phyloP scores from a whole-genome alignment of 1,140 invertebrate species.

The Eciton burchellii region DNA sequence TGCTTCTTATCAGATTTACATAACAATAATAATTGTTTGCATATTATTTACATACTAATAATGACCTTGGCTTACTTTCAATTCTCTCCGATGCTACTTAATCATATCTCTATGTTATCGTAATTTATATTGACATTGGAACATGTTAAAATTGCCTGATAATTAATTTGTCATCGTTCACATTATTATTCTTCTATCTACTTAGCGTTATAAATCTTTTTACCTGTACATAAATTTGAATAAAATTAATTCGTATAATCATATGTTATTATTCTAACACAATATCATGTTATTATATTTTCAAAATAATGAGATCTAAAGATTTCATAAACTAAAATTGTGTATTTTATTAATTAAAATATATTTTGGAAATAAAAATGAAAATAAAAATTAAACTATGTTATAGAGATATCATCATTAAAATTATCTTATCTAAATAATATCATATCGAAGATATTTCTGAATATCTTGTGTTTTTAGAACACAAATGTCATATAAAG shows the following conservation, averaged over 20 bases:
- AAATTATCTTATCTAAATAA: no score
- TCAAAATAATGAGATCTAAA: not conserved
- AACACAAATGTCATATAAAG: no score
- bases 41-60: constrained; percentile 37
- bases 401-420: no score
- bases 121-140: constrained; percentile 26
- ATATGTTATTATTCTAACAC: not conserved
- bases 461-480: no score
- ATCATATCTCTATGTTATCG: constrained; percentile 12
- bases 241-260: constrained; percentile 1
- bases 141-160: constrained; percentile 13
- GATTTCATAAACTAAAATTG: not conserved
- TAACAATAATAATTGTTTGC: constrained; percentile 56
- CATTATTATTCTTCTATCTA: constrained; percentile 9
- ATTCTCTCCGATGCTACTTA: constrained; percentile 20
- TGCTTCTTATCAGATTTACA: constrained; percentile 46
- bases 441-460: no score
- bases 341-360: no score
- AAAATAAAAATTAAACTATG: no score
- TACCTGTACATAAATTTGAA: not conserved
- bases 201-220: not conserved
- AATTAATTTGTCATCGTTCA: constrained; percentile 6
- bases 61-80: constrained; percentile 36
- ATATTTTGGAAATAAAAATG: no score
- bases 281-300: no score